Base-by-base conservation (phyloP, 2,113 vertebrate species). In the Cyrtonyx montezumae region DNA sequence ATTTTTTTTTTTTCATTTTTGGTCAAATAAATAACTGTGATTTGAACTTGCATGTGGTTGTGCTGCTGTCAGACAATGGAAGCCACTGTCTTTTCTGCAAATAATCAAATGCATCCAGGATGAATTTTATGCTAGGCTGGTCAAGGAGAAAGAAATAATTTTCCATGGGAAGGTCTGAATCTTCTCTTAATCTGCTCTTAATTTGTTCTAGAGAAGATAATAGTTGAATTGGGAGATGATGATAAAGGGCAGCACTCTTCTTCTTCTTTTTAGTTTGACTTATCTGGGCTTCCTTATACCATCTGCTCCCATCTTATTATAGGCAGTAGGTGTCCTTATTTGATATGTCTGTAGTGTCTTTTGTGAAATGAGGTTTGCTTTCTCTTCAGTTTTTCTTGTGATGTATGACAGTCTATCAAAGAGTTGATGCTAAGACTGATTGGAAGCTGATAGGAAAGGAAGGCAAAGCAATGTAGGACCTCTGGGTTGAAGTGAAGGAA, bases 331-430 rank as follows among this genome's bases (percentile, higher is more conserved):
- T 55, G 59, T 55, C 73, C 34, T 74, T 53, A 71, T 71, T 71
- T 45, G 46, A 84, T 46, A 43, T 46, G 30, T 78, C 58, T 42
- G 17, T 26, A 26, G 0, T 2, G 19, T 45, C 20, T 34, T 49
- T 16, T 68, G 46, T 25, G 40, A 55, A 61, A 48, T 13, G 7
- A 42, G 22, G 25, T 74, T 79, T 73, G 6, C 22, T 21, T 79
- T 71, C 11, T 45, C 5, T 65, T 63, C 28, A 0, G 1, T 32
- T 59, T 45, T 6, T 18, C 14, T 83, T 1, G 3, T 25, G 13
- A 40, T 28, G 6, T 19, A 6, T n/a, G 66, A 20, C 28, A 40
- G 45, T 32, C 14, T 32, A 2, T 51, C 22, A 10, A 66, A 30
- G n/a, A 71, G 28, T 9, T 22, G 12, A 30, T 11, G 34, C 16